Base-by-base conservation (phyloP, 2,113 vertebrate species). In the Peromyscus polionotus region DNA sequence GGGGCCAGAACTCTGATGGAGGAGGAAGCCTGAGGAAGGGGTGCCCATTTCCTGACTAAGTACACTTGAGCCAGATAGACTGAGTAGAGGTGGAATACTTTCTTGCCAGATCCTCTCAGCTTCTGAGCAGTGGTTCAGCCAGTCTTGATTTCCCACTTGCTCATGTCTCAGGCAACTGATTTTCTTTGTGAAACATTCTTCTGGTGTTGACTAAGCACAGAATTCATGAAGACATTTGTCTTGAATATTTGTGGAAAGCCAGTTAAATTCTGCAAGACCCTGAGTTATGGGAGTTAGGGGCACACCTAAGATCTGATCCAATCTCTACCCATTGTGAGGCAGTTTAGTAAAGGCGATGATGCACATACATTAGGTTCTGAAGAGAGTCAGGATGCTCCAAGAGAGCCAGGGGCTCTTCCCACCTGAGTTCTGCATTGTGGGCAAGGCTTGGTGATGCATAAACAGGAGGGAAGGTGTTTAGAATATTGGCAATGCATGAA, bases 121-220 rank as follows among this genome's bases (percentile, higher is more conserved):
- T 92, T 17, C 89, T 75, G 36, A 51, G 51, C 39, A 77, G 26
- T 68, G 77, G 39, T 63, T 19, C 10, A 65, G n/a, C 9, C 4
- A 19, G 14, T 22, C 24, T 89, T 88, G 45, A 68, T 75, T 73
- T 73, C 39, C 61, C 39, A 42, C 6, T 48, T 59, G n/a, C 22
- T 77, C 61, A 54, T 88, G 16, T 45, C 19, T 79, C 39, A 84
- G 87, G 42, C 10, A 75, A 36, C 42, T 63, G 1, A 7, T 85
- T 88, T 90, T 45, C 61, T 70, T 89, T 81, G 51, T 80, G 83
- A 86, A 96, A 57, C 0, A 17, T 72, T 48, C 81, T 92, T 59
- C 45, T 73, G 54, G 13, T 13, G 33, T 48, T 54, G 7, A 48
- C 45, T 63, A 79, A 39, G 24, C 19, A 57, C 24, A 8, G 83